Base-by-base conservation (phyloP, 2,797 vertebrate species). In the Eleutherodactylus coqui region DNA sequence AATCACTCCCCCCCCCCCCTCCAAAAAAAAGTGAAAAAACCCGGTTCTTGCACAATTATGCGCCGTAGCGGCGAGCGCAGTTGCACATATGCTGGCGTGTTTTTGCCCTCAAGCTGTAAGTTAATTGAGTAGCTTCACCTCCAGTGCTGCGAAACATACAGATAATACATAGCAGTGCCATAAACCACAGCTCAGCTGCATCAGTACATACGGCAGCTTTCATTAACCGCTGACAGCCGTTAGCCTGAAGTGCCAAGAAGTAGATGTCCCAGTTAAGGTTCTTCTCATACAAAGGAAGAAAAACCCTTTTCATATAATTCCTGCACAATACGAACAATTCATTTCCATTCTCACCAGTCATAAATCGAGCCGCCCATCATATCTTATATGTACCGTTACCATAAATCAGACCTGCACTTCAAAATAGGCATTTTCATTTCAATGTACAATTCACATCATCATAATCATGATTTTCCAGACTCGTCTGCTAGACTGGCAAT, bases 401-500 rank as follows among this genome's bases (percentile, higher is more conserved):
- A 38, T 58, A 58, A 53, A 77, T 76, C 10, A 53, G 34, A 14
- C 49, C 19, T 5, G 11, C 13, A 8, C 27, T 29, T 29, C 8
- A 4, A 49, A 75, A 19, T 75, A 75, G 29, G 14, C 67, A 70
- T 70, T 27, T 75, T 53, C 21, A 36, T 55, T 77, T 36, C 75
- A 55, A 77, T 55, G n/a, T 36, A 36, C 47, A 55, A 78, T 55
- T 78, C 34, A 78, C 51, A 58, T 55, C 32, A 38, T 78, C n/a
- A 58, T 78, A 78, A 38, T 78, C 51, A 14, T 38, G 21, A 51
- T 78, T 58, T n/a, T 51, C 47, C 19, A 77, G 49, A 13, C 19
- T 19, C 24, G 10, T 77, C 53, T 38, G 9, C 51, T n/a, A 8
- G 11, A 38, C 5, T 6, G 1, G 2, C 29, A 51, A n/a, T 11